Conservation (phyloP, 2,888 invertebrate species). For the Pollenia labialis region DNA sequence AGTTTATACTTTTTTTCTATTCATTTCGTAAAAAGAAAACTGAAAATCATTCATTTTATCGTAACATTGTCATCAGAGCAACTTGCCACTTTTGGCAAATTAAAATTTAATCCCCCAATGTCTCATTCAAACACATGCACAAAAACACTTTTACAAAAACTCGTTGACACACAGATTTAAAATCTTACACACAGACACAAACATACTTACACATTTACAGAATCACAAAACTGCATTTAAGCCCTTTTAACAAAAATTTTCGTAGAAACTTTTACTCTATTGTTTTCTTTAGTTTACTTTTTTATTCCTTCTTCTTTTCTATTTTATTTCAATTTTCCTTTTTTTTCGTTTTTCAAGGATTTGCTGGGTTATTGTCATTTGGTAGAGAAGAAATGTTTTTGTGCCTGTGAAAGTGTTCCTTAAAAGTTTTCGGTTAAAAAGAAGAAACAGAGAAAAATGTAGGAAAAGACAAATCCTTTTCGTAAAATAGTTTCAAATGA, state of each 20-base stretch:
- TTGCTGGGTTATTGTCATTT: slow-evolving; percentile 38
- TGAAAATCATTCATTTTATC: slow-evolving; percentile 72
- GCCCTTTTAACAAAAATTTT: slow-evolving; percentile 47
- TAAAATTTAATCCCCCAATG: slow-evolving; percentile 75
- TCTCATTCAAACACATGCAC: slow-evolving; percentile 63
- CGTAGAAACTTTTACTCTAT: slow-evolving; percentile 55
- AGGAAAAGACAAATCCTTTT: slow-evolving; percentile 67
- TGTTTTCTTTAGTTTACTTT: slow-evolving; percentile 55
- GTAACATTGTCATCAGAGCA: slow-evolving; percentile 71
- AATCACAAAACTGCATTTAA: slow-evolving; percentile 60
- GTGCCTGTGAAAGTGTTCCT: slow-evolving; percentile 12
- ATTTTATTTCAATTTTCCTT: slow-evolving; percentile 38
- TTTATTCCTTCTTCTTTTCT: slow-evolving; percentile 36
- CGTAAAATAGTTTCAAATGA: slow-evolving; percentile 68
- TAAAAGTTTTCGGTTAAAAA: slow-evolving; percentile 18
- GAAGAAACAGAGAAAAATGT: slow-evolving; percentile 14
- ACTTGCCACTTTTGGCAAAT: slow-evolving; percentile 75
- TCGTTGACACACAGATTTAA: slow-evolving; percentile 52
- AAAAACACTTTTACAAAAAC: slow-evolving; percentile 27
- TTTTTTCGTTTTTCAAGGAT: slow-evolving; percentile 27
- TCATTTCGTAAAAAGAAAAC: slow-evolving; percentile 33
- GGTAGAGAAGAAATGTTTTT: background rate
- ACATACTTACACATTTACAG: background rate
- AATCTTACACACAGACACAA: slow-evolving; percentile 15
- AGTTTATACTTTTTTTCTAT: background rate